Base-by-base conservation (phyloP, 2,113 vertebrate genomes). In the Brachyhypopomus gauderio region DNA sequence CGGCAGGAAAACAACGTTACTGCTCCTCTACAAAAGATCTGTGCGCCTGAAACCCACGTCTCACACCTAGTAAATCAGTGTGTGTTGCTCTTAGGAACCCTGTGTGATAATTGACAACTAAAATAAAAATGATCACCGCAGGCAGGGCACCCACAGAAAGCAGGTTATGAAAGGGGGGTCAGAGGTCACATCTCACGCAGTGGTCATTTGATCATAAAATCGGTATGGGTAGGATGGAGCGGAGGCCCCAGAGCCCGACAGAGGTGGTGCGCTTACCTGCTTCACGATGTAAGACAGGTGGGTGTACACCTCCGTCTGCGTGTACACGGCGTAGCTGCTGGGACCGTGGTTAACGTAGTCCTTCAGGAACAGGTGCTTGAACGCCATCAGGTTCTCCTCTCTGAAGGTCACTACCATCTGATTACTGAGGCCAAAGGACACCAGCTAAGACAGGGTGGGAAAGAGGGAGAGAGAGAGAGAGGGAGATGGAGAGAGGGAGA, bases 371-470 rank as follows among this genome's bases (percentile, higher is more conserved):
- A 98, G 92, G 75, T 98, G 95, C 86, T 94, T 96, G 90, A 98
- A 98, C 0, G 96, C 94, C 85, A 95, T 81, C 7, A 96, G 95
- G 83, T 96, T 98, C 84, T 98, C 96, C 38, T 97, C 96, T 88
- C 97, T 98, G 90, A 99, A 99, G 58, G 95, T 94, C 79, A 98
- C 98, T 85, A 99, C 95, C 97, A 98, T 98, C 88, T 99, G 94
- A 81, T 99, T 99, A 88, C 96, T 98, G 86, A 98, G 86, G 22
- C 98, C 97, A 84, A 99, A 99, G 30, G 95, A 90, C 52, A 98
- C 95, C 59, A 99, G 91, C 98, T 98, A 89, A 78, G 25, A 5
- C 91, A 87, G 63, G 19, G 4, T 30, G 66, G 62, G 60, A 20
- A 17, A 70, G 34, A 7, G 67, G 48, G 91, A 87, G 63, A n/a